A percentile compares a stretch with the other conserved stretches of the same genome.
phyloP scores from a whole-genome alignment of 2,113 vertebrate genomes.

The Ailuropoda melanoleuca region DNA sequence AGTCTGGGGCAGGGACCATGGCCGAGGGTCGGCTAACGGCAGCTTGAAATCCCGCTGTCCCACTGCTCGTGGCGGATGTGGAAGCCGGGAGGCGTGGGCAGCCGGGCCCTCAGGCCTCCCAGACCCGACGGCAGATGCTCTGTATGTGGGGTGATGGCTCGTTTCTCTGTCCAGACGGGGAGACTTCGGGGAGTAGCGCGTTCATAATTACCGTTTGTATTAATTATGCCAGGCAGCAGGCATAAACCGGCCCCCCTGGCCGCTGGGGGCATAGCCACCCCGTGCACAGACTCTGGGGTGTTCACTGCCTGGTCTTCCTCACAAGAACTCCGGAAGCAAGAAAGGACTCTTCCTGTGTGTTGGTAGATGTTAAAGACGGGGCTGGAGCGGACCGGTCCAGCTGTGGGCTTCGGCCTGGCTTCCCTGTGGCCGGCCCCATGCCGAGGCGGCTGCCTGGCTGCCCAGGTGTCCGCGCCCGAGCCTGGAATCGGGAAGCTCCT shows the following conservation, averaged over 20 bases:
- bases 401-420: background rate
- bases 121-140: background rate
- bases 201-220: background rate
- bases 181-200: background rate
- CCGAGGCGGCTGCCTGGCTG: background rate
- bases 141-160: rapidly evolving
- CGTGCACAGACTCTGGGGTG: background rate
- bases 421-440: background rate
- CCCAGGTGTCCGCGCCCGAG: background rate
- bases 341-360: background rate
- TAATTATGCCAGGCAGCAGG: background rate
- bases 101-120: background rate
- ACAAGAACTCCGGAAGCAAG: background rate
- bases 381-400: background rate
- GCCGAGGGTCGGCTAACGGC: background rate
- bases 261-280: background rate
- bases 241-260: too few relatives aligned
- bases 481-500: background rate
- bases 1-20: background rate
- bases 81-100: background rate
- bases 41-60: background rate
- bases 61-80: background rate
- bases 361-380: background rate
- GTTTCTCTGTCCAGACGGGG: background rate
- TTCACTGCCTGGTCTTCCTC: background rate